Conservation (phyloP, 2,113 vertebrate genomes). For the Gnathonemus echidnorhynchus region DNA sequence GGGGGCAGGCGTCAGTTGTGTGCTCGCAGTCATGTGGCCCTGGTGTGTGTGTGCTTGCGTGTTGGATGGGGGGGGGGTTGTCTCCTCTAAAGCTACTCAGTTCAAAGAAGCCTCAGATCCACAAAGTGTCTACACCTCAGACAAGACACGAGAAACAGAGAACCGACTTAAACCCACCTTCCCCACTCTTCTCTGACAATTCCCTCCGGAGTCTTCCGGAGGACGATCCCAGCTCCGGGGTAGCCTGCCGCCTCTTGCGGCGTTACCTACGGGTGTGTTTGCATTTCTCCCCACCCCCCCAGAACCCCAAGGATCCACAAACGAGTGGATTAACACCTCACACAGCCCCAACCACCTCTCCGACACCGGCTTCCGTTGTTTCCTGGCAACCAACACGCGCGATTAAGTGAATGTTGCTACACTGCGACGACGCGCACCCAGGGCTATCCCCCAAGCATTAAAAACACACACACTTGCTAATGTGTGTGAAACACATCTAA, state of each 20-base stretch:
- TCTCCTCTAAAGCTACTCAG: neutral
- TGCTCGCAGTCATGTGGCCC: neutral
- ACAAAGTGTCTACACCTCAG: neutral
- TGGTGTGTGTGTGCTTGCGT: neutral
- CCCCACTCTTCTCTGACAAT: neutral
- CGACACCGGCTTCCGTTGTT: neutral
- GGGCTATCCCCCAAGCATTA: neutral
- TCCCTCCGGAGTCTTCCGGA: neutral
- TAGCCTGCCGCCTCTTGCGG: neutral
- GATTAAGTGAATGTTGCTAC: neutral
- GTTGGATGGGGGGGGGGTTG: neutral
- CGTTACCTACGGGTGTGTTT: neutral
- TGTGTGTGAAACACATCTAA: neutral
- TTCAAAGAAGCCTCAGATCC: conserved; percentile 11
- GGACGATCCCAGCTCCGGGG: neutral
- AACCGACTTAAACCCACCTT: neutral
- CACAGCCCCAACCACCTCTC: neutral
- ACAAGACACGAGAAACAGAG: neutral
- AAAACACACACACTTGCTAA: conserved; percentile 11
- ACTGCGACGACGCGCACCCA: neutral
- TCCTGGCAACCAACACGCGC: neutral
- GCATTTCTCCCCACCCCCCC: neutral
- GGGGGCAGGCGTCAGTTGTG: no score
- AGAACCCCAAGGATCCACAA: neutral
- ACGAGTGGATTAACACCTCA: neutral